Conservation (phyloP, 2,113 vertebrate genomes). For the Ophiodon elongatus region DNA sequence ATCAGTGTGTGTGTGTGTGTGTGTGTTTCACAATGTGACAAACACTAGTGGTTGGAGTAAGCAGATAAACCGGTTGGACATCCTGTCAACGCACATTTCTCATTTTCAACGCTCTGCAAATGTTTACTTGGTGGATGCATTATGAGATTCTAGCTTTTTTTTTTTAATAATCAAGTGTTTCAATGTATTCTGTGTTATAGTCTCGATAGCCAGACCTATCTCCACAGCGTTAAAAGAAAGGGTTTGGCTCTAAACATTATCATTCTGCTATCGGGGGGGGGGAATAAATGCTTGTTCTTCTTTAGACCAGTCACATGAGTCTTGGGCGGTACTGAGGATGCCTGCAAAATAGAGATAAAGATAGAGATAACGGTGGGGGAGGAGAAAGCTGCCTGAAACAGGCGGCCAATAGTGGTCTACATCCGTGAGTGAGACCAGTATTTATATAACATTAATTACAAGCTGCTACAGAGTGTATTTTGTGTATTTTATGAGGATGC, state of each 20-base stretch:
- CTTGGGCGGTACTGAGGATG: not conserved
- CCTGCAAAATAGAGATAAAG: not conserved
- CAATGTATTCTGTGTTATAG: not conserved
- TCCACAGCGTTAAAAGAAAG: no score
- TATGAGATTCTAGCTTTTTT: not conserved
- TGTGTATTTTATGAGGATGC: not conserved
- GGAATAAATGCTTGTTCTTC: no score
- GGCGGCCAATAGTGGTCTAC: no score
- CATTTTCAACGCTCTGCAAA: no score
- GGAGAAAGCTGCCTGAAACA: no score
- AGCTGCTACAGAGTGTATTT: not conserved
- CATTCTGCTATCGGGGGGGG: no score
- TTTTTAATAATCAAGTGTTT: not conserved
- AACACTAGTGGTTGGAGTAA: not conserved
- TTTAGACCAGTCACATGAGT: no score
- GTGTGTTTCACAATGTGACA: not conserved
- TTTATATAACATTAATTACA: not conserved
- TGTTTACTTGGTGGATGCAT: not conserved
- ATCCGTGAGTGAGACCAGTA: not conserved
- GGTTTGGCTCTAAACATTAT: no score
- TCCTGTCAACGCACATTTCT: not conserved
- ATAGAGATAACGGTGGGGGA: no score
- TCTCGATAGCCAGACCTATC: no score
- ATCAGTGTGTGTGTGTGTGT: no score
- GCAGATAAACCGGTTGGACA: constrained; percentile 35